These are phyloP conservation scores for Scalopus aquaticus DNA, from an alignment of 2,113 vertebrate species.

Conservation along the genomic window DNA sequence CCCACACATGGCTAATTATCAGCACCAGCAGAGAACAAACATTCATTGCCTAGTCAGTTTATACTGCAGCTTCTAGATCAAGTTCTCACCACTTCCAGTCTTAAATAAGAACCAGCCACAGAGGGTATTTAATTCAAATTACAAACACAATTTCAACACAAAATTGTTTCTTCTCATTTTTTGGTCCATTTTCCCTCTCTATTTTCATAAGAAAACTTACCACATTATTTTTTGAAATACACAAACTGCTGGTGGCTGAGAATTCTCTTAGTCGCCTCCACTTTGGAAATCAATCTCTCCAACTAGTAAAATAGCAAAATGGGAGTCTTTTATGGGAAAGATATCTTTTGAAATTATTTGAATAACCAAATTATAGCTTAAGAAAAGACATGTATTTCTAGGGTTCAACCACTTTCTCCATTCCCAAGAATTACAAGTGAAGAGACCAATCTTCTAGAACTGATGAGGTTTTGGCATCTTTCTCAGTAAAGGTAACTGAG, in stretches of 20 bases:
- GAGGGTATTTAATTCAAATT: conserved; percentile 46
- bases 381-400: neutral
- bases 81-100: conserved; percentile 17
- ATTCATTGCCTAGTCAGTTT: neutral
- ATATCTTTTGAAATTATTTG: neutral
- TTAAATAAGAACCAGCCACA: conserved; percentile 52
- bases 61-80: neutral
- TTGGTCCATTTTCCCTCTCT: neutral
- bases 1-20: conserved; percentile 51
- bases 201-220: conserved; percentile 46
- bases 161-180: neutral
- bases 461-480: neutral
- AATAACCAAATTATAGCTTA: neutral
- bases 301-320: neutral
- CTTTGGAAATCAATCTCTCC: neutral
- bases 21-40: neutral
- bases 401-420: neutral
- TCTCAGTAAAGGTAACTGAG: neutral
- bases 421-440: neutral
- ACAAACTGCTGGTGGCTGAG: neutral
- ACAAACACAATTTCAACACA: conserved; percentile 36
- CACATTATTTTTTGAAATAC: conserved; percentile 14
- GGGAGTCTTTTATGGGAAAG: neutral
- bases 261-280: neutral
- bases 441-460: neutral